Evolutionary conservation across 2,888 invertebrate genomes (phyloP), one percentile per base, ranked within the genome.

Genomic region (Drosophila helvetica): DNA sequence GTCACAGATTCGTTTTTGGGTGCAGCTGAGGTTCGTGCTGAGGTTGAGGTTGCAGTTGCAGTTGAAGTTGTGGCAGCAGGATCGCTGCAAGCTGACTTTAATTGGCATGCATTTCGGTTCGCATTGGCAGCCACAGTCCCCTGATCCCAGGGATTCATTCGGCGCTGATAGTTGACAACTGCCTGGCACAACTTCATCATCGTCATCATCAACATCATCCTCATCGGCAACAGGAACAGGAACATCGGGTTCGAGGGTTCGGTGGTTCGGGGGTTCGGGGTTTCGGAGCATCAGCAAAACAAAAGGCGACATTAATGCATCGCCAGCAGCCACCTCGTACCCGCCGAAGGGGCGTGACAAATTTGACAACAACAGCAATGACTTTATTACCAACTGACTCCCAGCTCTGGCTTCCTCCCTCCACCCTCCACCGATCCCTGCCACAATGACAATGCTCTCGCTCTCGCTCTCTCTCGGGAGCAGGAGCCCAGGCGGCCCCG

Each of bases 261-360:
- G 4, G n/a, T n/a, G 59, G 45, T 19, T 18, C n/a, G 12, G 50
- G 25, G 50, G 25, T 10, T 25, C 19, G 25, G 25, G 17, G 12
- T 46, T 46, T 43, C 38, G 18, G 22, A 65, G 30, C 46, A 19
- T 66, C 33, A 50, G 61, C 70, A 61, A 77, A 81, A 88, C 81
- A 86, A 84, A 88, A 70, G 87, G 81, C 81, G 77, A 84, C 80
- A 84, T 86, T 86, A 86, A 86, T 86, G 81, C 80, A 84, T 73
- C 66, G 83, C 78, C 82, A 65, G 79, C 84, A 84, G 78, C 76
- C 74, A 65, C 33, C 61, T 59, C 19, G 62, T 60, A 54, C 45
- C 74, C 77, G 79, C 73, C 84, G 75, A 88, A 86, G 90, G 89
- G 89, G 90, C 89, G 90, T 88, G 90, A 90, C 90, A 89, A 89